Conservation (phyloP, 2,888 invertebrate genomes). For the Sepioteuthis lessoniana region DNA sequence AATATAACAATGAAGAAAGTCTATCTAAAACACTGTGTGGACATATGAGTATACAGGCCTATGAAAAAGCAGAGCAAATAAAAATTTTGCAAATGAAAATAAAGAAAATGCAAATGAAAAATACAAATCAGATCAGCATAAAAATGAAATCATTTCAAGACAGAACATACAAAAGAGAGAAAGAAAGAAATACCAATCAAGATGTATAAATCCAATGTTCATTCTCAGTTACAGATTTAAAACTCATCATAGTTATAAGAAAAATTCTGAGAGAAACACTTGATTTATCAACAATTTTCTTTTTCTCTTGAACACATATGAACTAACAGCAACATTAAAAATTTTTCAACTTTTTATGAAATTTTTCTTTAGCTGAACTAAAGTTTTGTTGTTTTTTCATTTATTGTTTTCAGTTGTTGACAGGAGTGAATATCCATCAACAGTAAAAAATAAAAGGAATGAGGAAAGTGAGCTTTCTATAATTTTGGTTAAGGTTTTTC, state of each 20-base stretch:
- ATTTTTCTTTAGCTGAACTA: neutral
- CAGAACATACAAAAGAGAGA: neutral
- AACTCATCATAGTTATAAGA: neutral
- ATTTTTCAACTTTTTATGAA: neutral
- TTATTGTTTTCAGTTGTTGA: neutral
- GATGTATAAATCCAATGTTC: neutral
- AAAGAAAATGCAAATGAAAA: neutral
- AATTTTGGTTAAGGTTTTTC: neutral
- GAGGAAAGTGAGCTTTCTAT: neutral
- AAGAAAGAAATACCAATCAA: neutral
- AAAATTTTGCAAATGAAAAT: neutral
- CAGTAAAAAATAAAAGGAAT: conserved; percentile 6
- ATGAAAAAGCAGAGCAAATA: neutral
- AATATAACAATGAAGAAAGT: neutral
- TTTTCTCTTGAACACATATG: neutral
- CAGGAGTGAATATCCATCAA: neutral
- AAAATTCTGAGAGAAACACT: neutral
- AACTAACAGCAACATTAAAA: neutral
- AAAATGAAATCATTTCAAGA: neutral
- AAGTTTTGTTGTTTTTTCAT: neutral
- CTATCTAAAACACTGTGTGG: conserved; percentile 11
- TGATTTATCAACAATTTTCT: neutral
- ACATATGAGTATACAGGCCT: neutral
- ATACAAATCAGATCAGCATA: neutral
- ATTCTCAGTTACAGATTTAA: neutral